Base-by-base conservation (phyloP, 2,888 invertebrate genomes). In the Therioaphis trifolii region DNA sequence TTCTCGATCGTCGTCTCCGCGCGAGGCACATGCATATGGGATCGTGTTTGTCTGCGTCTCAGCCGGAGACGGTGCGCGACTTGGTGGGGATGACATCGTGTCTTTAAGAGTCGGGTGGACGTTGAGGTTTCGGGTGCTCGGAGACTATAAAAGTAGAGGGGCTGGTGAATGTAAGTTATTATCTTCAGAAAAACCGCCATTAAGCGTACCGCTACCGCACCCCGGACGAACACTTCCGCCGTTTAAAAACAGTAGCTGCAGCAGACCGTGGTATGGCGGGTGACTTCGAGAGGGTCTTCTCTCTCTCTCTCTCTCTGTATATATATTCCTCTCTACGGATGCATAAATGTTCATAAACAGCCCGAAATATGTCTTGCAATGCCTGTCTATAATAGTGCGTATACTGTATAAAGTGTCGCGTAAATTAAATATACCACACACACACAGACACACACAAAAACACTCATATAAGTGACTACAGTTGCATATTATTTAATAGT, bases 191-290 rank as follows among this genome's bases (percentile, higher is more conserved):
- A 63, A 63, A 46, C 76, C 46, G 46, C 76, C 76, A 76, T 76
- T 76, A 76, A 61, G 43, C 15, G 15, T 29, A 5, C 66, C 66
- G 40, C 66, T 24, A 21, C 61, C 40, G 77, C 63, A 18, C 63
- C 80, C 69, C 80, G 80, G 58, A 72, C 71, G 71, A 52, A 35
- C 61, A 72, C 80, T 82, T 82, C 80, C 80, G 80, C 80, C 72
- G 80, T 80, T 80, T 61, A 80, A 66, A 71, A 80, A 79, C 69
- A 21, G 58, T 46, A 71, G 71, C 69, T 15, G 80, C 77, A 49
- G 21, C 35, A 66, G 77, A 66, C 80, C 79, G 58, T 46, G 46
- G 15, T 55, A 4, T 1, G 21, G 9, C 49, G 29, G 49, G 35
- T 35, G 35, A 35, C 35, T 3, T 3, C 49, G 40, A 35, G 40